Conservation (phyloP, 1,140 invertebrate genomes). For the Caenorhabditis remanei region DNA sequence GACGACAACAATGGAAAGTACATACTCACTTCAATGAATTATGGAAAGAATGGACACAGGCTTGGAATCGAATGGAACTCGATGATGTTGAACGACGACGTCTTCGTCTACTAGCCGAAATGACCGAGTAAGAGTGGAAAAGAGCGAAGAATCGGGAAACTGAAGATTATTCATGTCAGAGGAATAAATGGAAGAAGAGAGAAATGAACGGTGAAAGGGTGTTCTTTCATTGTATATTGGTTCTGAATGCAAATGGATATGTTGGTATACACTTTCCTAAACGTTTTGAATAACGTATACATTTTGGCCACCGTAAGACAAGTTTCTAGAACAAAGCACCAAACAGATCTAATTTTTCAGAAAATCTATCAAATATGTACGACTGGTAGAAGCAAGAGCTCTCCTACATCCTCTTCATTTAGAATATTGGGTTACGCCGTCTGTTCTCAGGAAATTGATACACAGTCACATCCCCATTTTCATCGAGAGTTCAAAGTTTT, state of each 20-base stretch:
- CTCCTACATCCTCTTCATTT: constrained; percentile 3
- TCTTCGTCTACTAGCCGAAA: neutral
- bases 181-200: neutral
- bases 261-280: neutral
- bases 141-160: constrained; percentile 6
- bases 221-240: constrained; percentile 5
- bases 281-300: neutral
- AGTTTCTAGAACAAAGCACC: too few species aligned
- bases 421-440: constrained; percentile 43
- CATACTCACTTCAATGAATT: constrained; percentile 50
- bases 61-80: neutral
- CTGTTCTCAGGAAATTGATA: constrained; percentile 12
- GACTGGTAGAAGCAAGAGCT: neutral
- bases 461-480: neutral
- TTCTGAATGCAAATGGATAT: neutral
- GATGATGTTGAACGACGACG: neutral
- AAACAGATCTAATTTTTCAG: too few species aligned
- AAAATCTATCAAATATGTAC: too few species aligned
- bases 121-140: neutral
- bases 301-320: too few species aligned
- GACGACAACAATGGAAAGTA: constrained; percentile 27
- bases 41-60: neutral
- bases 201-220: constrained; percentile 26
- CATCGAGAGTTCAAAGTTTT: neutral
- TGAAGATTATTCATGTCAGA: constrained; percentile 45